phyloP scores from a whole-genome alignment of 92 coral and sea anemone species.

The Paramuricea clavata region DNA sequence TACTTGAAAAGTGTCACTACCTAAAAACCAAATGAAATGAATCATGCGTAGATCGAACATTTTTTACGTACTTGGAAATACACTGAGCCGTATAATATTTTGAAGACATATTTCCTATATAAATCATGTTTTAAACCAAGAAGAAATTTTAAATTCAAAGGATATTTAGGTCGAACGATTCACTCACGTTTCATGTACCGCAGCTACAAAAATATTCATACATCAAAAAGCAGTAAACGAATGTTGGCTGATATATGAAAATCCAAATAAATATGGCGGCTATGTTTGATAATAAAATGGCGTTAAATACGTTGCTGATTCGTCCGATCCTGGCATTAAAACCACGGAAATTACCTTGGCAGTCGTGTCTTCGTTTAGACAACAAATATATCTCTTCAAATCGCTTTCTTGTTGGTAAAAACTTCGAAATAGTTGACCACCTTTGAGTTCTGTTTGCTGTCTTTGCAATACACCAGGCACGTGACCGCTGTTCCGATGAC shows the following conservation, averaged over 20 bases:
- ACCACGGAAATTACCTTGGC: conserved; percentile 1
- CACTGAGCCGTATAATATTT: neutral
- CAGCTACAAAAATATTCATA: neutral
- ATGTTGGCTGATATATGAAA: neutral
- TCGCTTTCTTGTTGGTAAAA: neutral
- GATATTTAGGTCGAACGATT: neutral
- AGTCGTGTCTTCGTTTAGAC: neutral
- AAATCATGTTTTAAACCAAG: neutral
- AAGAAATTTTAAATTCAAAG: neutral
- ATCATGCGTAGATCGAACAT: neutral
- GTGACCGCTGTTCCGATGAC: conserved; percentile 38
- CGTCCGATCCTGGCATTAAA: neutral
- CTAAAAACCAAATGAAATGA: neutral
- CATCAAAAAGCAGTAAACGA: neutral
- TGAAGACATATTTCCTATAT: neutral
- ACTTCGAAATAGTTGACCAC: neutral
- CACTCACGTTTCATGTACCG: neutral
- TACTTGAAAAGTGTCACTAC: neutral
- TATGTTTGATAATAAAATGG: neutral
- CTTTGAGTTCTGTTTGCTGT: neutral
- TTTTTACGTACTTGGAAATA: neutral
- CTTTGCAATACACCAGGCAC: conserved; percentile 18
- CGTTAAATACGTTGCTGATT: neutral
- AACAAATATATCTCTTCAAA: neutral
- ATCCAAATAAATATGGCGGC: conserved; percentile 3